Conservation (phyloP, 2,888 invertebrate species). For the Augiades crinisus region DNA sequence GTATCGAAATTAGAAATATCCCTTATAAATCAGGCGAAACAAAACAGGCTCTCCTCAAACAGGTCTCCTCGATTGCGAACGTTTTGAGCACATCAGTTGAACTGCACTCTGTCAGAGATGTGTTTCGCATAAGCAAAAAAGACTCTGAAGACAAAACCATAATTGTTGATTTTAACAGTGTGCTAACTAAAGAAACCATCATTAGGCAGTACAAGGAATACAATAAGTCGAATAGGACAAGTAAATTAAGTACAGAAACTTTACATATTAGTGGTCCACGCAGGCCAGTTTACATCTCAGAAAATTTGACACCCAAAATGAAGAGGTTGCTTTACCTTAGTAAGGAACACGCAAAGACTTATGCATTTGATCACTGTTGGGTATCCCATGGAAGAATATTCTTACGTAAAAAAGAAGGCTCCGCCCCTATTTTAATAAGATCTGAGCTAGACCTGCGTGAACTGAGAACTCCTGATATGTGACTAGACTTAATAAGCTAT, state of each 20-base stretch:
- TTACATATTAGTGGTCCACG: neutral
- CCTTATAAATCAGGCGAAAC: neutral
- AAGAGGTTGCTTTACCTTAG: neutral
- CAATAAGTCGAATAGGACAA: neutral
- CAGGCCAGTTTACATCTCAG: neutral
- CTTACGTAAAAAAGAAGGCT: neutral
- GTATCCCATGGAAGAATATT: neutral
- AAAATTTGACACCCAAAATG: neutral
- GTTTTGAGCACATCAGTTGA: neutral
- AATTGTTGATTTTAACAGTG: neutral
- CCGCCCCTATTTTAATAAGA: neutral
- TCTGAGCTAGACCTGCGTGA: neutral
- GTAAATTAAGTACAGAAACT: neutral
- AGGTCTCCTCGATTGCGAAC: neutral
- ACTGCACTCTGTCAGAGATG: neutral
- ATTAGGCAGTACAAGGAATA: neutral
- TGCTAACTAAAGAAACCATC: neutral
- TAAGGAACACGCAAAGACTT: neutral
- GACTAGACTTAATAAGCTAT: neutral
- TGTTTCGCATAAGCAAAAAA: neutral
- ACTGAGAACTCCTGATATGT: neutral
- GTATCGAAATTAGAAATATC: neutral
- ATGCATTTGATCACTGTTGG: neutral
- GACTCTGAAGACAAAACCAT: neutral
- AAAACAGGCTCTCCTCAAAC: neutral